Evolutionary conservation across 2,113 vertebrate species (phyloP), one percentile per base, ranked within the genome.

Genomic region (Apistogramma diplotaenia): DNA sequence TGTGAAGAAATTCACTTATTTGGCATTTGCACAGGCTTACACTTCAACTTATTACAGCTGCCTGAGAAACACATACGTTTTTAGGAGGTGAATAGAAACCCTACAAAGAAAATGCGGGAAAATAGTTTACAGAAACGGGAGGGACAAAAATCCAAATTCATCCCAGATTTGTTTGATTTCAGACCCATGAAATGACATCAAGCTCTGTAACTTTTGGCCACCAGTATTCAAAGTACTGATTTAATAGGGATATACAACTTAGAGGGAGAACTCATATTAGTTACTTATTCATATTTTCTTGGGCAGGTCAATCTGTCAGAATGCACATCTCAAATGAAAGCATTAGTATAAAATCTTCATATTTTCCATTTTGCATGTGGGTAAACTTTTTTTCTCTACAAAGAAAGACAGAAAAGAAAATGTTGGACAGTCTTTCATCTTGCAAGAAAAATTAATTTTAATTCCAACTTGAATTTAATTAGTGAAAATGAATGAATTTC

Each of bases 161-260:
- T 27, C 27, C 51, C 16, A 18, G 27, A 76, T 76, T 76, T 21
- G 40, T 43, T 65, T 73, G 9, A 81, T 60, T 49, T 58, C 49
- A 74, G 67, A 72, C 67, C 75, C 46, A 61, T 19, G n/a, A 75
- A 74, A 65, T 77, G 76, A 70, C 51, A 37, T 78, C 60, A 74
- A 77, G 46, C 62, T 58, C 72, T 65, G 61, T 83, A 65, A 81
- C 59, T 87, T 55, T 57, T 1, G 10, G 55, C 49, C 29, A 37
- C 40, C 51, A 57, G 27, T 54, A 55, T 77, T 59, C 56, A 23
- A 53, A 62, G 55, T 10, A 35, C n/a, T 77, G 61, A 65, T 79
- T 80, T 85, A 82, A 79, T 59, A 55, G 73, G 29, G 18, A 73
- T 81, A 78, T 76, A 79, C 33, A 75, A 60, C 33, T 76, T 27